These are phyloP conservation scores for Hirudinaria manillensis DNA, from an alignment of 2,888 invertebrate genomes.

Conservation along the genomic window DNA sequence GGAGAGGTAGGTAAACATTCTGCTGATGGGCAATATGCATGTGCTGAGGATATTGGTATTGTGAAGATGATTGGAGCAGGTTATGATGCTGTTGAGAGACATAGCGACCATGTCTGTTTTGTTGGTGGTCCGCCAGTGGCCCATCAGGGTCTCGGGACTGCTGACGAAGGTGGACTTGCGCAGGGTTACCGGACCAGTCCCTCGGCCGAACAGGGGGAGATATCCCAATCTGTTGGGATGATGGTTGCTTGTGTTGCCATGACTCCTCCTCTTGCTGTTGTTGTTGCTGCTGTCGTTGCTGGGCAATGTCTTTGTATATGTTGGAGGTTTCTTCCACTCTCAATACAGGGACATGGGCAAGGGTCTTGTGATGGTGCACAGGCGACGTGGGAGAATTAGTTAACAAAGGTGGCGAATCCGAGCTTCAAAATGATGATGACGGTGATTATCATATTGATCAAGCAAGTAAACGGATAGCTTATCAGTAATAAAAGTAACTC, in stretches of 20 bases:
- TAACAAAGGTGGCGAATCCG: neutral
- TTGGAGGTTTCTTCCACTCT: slow-evolving; percentile 13
- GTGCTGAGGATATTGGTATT: neutral
- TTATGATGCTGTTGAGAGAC: neutral
- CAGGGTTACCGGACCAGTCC: too few species aligned
- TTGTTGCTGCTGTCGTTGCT: slow-evolving; percentile 9
- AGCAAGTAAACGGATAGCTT: too few species aligned
- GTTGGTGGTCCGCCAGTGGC: neutral
- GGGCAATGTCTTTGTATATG: slow-evolving; percentile 14
- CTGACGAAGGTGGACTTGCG: neutral
- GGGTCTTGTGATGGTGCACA: neutral
- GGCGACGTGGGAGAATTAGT: neutral
- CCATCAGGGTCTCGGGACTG: neutral
- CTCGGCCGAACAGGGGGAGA: too few species aligned
- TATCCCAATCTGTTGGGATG: neutral
- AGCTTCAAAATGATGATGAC: neutral
- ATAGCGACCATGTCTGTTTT: neutral
- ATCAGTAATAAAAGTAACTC: too few species aligned
- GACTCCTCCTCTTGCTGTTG: neutral
- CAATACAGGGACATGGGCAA: slow-evolving; percentile 8
- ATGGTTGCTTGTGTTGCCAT: neutral
- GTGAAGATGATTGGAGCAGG: neutral
- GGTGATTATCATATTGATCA: slow-evolving; percentile 3
- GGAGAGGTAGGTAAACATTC: neutral
- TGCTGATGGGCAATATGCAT: slow-evolving; percentile 1